Base-by-base conservation (phyloP, 2,113 vertebrate genomes). In the Proteles cristata region DNA sequence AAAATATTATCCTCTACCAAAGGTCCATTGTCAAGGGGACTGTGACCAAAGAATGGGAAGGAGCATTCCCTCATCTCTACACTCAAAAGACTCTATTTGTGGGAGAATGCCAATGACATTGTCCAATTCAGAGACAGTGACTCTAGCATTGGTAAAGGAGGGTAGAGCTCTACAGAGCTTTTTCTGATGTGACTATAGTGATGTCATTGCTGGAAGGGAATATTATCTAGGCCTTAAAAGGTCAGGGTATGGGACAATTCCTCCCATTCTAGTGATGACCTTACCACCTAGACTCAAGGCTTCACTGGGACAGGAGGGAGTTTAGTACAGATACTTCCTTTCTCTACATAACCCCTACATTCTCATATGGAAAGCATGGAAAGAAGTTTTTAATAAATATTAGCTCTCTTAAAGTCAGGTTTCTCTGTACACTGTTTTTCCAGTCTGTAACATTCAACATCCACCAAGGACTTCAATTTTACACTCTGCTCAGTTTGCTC, bases 71-170 rank as follows among this genome's bases (percentile, higher is more conserved):
- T 39, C 11, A 9, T 87, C 23, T 35, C 5, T 9, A 33, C 4
- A n/a, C n/a, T 19, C 43, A 14, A 31, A 26, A 65, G 8, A 31
- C 11, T 9, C 11, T n/a, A 3, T 35, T 25, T 88, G 2, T 3
- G 28, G 15, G 25, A 77, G 43, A 61, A 43, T 4, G 19, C 0
- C 1, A 45, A 33, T 26, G 35, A 73, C 7, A 7, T 39, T 2
- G 26, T 17, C 23, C 7, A 43, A 0, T 45, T 94, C 19, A 45
- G 28, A 90, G 7, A 43, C 69, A 12, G 26, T 2, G 14, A 63
- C 4, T 31, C 0, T 11, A 66, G 0, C 2, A 16, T 17, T 26
- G 15, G 12, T 50, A 6, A 11, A 58, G 7, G 2, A 80, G 16
- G 3, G 0, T n/a, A 43, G 50, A 71, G 4, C 43, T 90, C 71